These are phyloP conservation scores for Latrodectus geometricus DNA, from an alignment of 1,140 invertebrate species.

Conservation along the genomic window DNA sequence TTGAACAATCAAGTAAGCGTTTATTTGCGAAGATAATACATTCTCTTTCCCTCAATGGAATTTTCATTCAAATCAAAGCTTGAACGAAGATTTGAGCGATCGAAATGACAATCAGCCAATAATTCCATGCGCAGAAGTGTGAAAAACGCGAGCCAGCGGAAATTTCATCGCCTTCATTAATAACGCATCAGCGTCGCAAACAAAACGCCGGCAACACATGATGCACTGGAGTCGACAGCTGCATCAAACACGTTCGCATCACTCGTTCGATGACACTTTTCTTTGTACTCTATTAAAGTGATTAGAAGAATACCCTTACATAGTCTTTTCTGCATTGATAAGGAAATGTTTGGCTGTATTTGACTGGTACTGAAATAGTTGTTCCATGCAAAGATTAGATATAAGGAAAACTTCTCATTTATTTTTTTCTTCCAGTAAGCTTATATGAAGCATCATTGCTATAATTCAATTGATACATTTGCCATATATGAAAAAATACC, in stretches of 20 bases:
- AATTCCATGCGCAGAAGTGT: neutral
- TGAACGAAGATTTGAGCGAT: neutral
- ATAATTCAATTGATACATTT: too few relatives aligned
- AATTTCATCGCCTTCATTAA: constrained; percentile 54
- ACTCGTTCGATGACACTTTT: constrained; percentile 26
- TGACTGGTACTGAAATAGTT: too few relatives aligned
- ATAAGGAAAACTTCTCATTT: too few relatives aligned
- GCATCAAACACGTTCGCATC: constrained; percentile 24
- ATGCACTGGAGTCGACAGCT: constrained; percentile 37
- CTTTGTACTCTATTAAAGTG: constrained; percentile 55
- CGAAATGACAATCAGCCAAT: neutral
- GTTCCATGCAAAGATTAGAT: too few relatives aligned
- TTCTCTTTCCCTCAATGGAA: neutral
- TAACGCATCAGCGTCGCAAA: constrained; percentile 57
- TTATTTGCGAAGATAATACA: neutral
- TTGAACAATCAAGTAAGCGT: neutral
- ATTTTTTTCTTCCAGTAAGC: too few relatives aligned
- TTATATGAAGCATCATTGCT: too few relatives aligned
- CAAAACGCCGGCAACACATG: constrained; percentile 47
- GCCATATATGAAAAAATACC: too few relatives aligned
- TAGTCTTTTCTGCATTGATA: too few relatives aligned
- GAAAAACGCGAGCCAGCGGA: constrained; percentile 33
- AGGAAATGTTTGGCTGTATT: too few relatives aligned
- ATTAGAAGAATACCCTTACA: constrained; percentile 10
- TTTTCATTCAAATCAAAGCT: neutral